These are phyloP conservation scores for Drosophila pachea DNA, from an alignment of 1,140 invertebrate species.

Conservation along the genomic window DNA sequence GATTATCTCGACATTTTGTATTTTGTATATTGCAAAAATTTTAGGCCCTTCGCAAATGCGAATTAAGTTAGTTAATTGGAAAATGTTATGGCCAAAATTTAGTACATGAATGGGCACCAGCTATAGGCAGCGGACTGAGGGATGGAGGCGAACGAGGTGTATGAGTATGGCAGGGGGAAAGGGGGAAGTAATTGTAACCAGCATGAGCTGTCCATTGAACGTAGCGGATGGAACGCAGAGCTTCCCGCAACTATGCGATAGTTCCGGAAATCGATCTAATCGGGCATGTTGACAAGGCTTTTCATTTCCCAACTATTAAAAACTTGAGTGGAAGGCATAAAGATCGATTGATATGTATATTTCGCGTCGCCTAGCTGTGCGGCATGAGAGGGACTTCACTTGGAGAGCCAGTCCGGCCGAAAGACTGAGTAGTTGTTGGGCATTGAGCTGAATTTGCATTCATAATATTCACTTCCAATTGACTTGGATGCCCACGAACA, in stretches of 20 bases:
- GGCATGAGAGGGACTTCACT: too few relatives aligned
- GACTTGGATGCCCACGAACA: background rate
- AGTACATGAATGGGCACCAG: background rate
- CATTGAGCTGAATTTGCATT: conserved; percentile 2
- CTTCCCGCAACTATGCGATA: too few relatives aligned
- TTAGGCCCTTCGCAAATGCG: background rate
- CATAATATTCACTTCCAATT: conserved; percentile 8
- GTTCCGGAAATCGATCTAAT: too few relatives aligned
- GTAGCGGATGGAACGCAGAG: too few relatives aligned
- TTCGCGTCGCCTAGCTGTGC: too few relatives aligned
- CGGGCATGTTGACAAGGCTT: too few relatives aligned
- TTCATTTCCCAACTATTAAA: too few relatives aligned
- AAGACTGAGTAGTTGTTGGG: conserved; percentile 1
- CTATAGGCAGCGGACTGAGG: background rate
- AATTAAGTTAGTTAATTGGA: conserved; percentile 10
- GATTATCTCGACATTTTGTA: conserved; percentile 5
- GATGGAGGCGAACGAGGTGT: background rate
- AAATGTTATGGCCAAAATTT: background rate
- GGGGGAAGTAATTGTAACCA: background rate
- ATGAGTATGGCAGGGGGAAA: background rate
- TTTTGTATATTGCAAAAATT: background rate
- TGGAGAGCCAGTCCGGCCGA: background rate
- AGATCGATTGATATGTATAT: too few relatives aligned
- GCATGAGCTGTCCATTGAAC: too few relatives aligned
- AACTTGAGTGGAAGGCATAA: too few relatives aligned